These are phyloP conservation scores for Sicus ferrugineus DNA, from an alignment of 2,888 invertebrate genomes.

Conservation along the genomic window DNA sequence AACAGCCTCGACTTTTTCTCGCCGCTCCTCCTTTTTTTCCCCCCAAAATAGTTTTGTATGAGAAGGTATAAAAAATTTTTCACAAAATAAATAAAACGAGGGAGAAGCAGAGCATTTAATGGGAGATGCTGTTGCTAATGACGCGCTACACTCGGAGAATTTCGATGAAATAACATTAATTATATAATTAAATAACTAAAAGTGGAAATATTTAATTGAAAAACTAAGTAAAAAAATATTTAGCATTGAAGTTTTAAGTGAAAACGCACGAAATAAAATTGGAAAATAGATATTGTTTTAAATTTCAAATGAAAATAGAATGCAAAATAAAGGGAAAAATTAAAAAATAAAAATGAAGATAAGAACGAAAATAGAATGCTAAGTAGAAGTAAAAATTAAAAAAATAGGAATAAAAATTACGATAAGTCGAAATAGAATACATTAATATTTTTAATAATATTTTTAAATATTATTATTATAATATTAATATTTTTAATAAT, in stretches of 20 bases:
- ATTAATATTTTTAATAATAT: not conserved
- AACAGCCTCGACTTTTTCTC: slow-evolving; percentile 25
- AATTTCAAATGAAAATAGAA: slow-evolving; percentile 32
- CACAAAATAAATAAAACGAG: slow-evolving; percentile 25
- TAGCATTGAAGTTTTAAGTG: not conserved
- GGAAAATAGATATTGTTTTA: slow-evolving; percentile 21
- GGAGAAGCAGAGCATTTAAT: not conserved
- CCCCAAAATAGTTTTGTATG: not conserved
- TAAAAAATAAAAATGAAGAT: not conserved
- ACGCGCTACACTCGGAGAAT: not conserved
- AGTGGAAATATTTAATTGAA: not conserved
- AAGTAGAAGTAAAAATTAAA: not conserved
- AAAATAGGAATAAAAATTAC: not conserved
- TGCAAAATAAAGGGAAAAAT: slow-evolving; percentile 14
- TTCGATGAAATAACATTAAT: no score
- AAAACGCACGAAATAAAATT: no score
- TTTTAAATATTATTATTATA: not conserved
- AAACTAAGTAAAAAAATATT: not conserved
- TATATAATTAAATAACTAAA: no score
- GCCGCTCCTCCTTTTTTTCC: not conserved
- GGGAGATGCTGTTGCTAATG: not conserved
- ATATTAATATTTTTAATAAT: not conserved
- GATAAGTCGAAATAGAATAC: not conserved
- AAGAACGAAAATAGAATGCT: not conserved
- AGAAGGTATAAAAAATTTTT: not conserved